Evolutionary conservation across 2,113 vertebrate genomes (phyloP).

Genomic region (Triplophysa siluroides): DNA sequence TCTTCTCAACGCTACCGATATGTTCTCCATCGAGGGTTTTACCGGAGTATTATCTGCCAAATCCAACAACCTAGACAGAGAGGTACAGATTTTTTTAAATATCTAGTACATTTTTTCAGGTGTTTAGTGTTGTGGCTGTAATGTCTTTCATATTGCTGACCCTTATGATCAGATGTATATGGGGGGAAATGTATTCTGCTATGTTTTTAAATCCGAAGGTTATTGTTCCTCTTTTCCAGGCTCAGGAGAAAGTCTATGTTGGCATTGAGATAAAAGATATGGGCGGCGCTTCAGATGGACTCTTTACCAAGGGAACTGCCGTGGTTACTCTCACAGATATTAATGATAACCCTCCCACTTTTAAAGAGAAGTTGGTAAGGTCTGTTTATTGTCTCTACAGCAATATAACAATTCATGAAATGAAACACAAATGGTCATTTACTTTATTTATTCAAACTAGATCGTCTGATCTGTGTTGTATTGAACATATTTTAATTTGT

Average conservation of each 20-base stretch:
- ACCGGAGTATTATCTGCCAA: conserved; percentile 71
- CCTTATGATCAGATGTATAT: neutral
- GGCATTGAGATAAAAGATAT: conserved; percentile 80
- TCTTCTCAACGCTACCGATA: conserved; percentile 64
- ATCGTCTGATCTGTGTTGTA: no score
- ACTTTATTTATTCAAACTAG: no score
- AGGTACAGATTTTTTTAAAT: conserved; percentile 68
- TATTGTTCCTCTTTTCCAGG: conserved; percentile 63
- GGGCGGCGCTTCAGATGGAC: conserved; percentile 72
- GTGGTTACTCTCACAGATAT: conserved; percentile 72
- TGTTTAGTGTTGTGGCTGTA: neutral
- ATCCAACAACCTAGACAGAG: conserved; percentile 75
- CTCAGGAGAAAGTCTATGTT: conserved; percentile 66
- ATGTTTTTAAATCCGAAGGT: neutral
- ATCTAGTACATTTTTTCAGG: neutral
- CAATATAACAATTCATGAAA: neutral
- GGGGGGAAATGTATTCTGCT: neutral
- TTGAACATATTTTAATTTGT: no score
- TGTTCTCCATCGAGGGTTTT: conserved; percentile 72
- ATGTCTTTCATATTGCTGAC: neutral
- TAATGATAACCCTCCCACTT: conserved; percentile 82
- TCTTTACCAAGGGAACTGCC: conserved; percentile 73
- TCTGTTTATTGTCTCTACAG: neutral
- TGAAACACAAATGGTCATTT: neutral
- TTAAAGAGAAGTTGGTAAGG: conserved; percentile 70